A percentile compares a stretch with the other conserved stretches of the same genome.
Evolutionary conservation across 2,113 vertebrate species (phyloP).

Genomic region (Aptenodytes forsteri): DNA sequence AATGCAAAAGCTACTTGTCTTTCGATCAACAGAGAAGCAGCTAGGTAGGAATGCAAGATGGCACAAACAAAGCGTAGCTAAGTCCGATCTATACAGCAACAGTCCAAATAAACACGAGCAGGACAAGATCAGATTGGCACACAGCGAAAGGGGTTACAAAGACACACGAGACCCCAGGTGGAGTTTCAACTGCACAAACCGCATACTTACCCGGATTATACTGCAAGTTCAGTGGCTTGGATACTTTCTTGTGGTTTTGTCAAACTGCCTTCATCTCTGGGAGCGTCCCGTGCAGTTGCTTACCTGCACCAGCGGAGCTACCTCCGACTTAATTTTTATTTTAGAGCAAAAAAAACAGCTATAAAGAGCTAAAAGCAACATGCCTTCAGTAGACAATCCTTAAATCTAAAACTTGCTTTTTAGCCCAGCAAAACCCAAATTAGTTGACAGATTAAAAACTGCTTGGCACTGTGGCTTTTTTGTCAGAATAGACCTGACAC

Average conservation of each 20-base stretch:
- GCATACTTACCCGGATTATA: background rate
- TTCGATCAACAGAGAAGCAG: background rate
- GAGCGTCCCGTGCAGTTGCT: background rate
- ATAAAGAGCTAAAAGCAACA: background rate
- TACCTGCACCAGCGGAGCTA: background rate
- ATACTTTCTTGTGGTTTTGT: background rate
- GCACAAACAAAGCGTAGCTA: background rate
- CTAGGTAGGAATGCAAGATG: rapidly evolving
- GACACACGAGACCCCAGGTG: rapidly evolving
- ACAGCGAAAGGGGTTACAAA: background rate
- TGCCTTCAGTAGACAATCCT: background rate
- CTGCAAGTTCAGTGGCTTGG: background rate
- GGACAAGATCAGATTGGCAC: background rate
- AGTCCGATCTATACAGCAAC: background rate
- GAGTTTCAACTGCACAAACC: background rate
- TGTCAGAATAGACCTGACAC: background rate
- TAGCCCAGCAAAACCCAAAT: background rate
- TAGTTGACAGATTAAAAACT: background rate
- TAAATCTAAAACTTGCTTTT: background rate
- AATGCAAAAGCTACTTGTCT: background rate
- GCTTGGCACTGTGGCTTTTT: background rate
- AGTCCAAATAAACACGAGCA: background rate
- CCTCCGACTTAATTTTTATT: background rate
- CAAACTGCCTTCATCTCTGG: background rate
- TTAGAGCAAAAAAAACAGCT: background rate